These are phyloP conservation scores for Anarrhichthys ocellatus DNA, from an alignment of 2,113 vertebrate genomes.

Conservation along the genomic window DNA sequence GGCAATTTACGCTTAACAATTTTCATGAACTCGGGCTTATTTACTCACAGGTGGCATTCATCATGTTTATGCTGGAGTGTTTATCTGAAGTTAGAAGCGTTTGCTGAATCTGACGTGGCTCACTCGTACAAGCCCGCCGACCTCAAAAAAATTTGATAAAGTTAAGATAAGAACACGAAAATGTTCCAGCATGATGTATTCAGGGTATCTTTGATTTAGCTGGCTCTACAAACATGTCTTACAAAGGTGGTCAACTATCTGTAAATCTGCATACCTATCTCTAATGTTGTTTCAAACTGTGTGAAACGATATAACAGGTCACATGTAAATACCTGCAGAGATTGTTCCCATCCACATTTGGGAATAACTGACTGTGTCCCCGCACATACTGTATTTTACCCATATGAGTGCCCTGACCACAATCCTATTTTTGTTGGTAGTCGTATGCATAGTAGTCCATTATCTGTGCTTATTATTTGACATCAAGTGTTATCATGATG, in stretches of 20 bases:
- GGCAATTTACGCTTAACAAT: too few relatives aligned
- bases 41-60: too few relatives aligned
- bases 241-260: not conserved
- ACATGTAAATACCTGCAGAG: conserved; percentile 33
- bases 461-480: not conserved
- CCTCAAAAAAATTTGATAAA: too few relatives aligned
- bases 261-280: not conserved
- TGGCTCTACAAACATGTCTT: not conserved
- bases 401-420: not conserved
- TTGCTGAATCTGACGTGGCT: too few relatives aligned
- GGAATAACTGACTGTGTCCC: conserved; percentile 14
- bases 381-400: conserved; percentile 20
- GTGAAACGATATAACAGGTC: conserved; percentile 10
- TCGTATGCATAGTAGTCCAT: not conserved
- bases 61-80: too few relatives aligned
- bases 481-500: too few relatives aligned
- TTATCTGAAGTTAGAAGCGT: too few relatives aligned
- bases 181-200: not conserved
- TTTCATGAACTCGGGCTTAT: too few relatives aligned
- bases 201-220: not conserved
- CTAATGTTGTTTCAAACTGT: conserved; percentile 9
- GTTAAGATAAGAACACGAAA: too few relatives aligned
- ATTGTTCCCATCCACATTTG: conserved; percentile 21
- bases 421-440: conserved; percentile 31
- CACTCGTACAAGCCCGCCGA: too few relatives aligned